Conservation (phyloP, 2,797 vertebrate species). For the Aythya fuligula region DNA sequence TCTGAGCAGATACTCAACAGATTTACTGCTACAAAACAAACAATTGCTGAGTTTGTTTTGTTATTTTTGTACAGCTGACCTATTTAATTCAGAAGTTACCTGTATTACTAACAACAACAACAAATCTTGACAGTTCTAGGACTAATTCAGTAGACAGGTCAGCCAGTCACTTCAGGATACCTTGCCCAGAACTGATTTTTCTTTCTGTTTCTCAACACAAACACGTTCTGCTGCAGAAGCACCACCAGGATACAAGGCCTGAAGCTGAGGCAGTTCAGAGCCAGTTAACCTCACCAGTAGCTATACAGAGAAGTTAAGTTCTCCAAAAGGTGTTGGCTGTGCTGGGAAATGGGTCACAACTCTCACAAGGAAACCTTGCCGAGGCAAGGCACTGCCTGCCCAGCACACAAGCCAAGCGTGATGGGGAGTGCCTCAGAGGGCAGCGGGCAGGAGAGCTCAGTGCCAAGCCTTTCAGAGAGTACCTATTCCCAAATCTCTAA, state of each 20-base stretch:
- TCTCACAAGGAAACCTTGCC: not conserved
- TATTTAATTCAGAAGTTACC: constrained; percentile 1
- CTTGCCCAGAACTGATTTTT: not conserved
- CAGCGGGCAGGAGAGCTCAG: not conserved
- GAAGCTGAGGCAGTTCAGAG: not conserved
- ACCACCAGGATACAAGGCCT: not conserved
- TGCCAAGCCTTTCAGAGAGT: not conserved
- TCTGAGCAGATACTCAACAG: constrained; percentile 7
- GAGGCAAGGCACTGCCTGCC: not conserved
- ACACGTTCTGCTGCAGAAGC: not conserved
- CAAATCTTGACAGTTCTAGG: not conserved
- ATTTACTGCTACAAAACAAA: not conserved
- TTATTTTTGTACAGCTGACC: not conserved
- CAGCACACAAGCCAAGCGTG: not conserved
- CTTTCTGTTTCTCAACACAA: not conserved
- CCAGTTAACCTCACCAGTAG: not conserved
- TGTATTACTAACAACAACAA: not conserved
- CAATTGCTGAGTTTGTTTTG: not conserved
- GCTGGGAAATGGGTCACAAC: not conserved
- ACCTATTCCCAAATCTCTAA: not conserved
- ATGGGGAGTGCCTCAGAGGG: not conserved
- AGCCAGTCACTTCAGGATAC: not conserved
- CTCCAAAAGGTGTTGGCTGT: not conserved
- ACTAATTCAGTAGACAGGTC: not conserved
- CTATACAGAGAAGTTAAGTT: not conserved